phyloP scores from a whole-genome alignment of 1,140 invertebrate genomes.

The Eriosoma lanigerum region DNA sequence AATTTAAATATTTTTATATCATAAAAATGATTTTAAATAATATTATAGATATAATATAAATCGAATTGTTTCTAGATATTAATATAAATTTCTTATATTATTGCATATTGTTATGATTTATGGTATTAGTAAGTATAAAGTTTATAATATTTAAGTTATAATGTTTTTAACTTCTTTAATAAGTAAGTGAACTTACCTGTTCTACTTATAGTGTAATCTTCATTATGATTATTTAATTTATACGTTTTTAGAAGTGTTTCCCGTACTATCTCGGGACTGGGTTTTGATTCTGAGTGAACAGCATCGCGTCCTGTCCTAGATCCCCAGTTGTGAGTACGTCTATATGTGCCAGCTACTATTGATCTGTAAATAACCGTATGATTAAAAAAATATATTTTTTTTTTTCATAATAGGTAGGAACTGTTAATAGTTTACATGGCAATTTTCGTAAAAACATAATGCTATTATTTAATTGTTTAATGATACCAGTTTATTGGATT shows the following conservation, averaged over 20 bases:
- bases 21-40: too few species aligned
- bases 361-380: constrained; percentile 61
- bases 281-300: constrained; percentile 65
- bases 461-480: background rate
- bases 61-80: too few species aligned
- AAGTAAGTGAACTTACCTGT: constrained; percentile 58
- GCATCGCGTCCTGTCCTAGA: constrained; percentile 63
- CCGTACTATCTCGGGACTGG: constrained; percentile 66
- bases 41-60: too few species aligned
- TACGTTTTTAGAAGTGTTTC: constrained; percentile 69
- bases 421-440: background rate
- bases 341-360: constrained; percentile 67
- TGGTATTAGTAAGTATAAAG: too few species aligned
- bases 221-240: constrained; percentile 57
- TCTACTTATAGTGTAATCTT: constrained; percentile 56
- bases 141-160: too few species aligned
- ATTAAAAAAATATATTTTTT: background rate
- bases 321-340: constrained; percentile 59
- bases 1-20: too few species aligned
- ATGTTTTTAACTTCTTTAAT: too few species aligned
- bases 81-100: too few species aligned
- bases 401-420: too few species aligned
- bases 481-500: background rate
- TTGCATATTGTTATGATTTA: too few species aligned
- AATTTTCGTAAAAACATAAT: background rate